Evolutionary conservation across 23 tunicate species (phyloP).

Genomic region (Trididemnum clinides): DNA sequence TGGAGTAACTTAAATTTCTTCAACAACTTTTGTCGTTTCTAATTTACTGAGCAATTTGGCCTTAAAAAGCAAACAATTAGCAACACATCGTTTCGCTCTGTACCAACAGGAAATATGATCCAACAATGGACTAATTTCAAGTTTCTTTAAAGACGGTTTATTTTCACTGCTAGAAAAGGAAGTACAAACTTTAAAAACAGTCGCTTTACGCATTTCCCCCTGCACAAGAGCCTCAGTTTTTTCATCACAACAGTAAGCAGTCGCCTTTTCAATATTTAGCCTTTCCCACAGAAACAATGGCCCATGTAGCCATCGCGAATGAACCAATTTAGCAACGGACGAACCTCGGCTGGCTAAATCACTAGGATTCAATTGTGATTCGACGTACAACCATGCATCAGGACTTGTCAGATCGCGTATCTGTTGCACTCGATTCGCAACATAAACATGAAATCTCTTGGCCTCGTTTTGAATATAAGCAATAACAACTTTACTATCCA

Average conservation of each 20-base stretch:
- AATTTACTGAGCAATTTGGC: too few species aligned
- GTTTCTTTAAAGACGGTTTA: neutral
- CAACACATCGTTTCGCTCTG: neutral
- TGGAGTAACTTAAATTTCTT: too few species aligned
- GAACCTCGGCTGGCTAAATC: constrained; percentile 7
- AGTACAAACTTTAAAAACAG: neutral
- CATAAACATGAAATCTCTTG: constrained; percentile 7
- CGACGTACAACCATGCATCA: neutral
- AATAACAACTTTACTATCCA: constrained; percentile 12
- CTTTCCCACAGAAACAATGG: neutral
- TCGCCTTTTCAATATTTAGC: neutral
- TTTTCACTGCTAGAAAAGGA: neutral
- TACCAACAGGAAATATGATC: neutral
- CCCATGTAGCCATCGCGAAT: neutral
- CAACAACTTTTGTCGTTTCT: too few species aligned
- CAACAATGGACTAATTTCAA: neutral
- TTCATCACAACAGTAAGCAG: neutral
- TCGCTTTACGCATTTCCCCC: constrained; percentile 11
- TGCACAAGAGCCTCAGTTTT: neutral
- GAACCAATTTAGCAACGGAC: neutral
- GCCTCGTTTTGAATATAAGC: constrained; percentile 12
- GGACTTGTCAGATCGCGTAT: constrained; percentile 8
- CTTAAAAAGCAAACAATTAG: too few species aligned
- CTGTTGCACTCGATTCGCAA: constrained; percentile 26
- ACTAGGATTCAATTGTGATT: neutral